Conservation (phyloP, 2,113 vertebrate genomes). For the Osmerus eperlanus region DNA sequence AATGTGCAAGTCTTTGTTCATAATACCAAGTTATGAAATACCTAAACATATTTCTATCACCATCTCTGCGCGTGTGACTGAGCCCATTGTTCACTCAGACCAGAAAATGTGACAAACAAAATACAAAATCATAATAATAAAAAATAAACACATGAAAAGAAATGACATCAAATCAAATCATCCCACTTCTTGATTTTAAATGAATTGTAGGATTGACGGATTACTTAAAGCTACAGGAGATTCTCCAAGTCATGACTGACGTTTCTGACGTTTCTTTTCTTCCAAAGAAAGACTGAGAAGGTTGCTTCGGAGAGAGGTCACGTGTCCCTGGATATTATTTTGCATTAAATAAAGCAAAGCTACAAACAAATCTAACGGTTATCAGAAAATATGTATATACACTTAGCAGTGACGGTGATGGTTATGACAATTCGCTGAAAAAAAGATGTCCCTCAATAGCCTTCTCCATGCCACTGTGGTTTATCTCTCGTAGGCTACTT, state of each 20-base stretch:
- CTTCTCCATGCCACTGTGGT: conserved; percentile 72
- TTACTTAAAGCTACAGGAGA: conserved; percentile 90
- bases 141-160: conserved; percentile 54
- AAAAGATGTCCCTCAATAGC: conserved; percentile 55
- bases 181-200: conserved; percentile 81
- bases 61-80: conserved; percentile 77
- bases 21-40: conserved; percentile 86
- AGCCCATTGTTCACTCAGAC: conserved; percentile 90
- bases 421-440: conserved; percentile 71
- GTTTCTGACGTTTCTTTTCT: conserved; percentile 70
- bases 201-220: conserved; percentile 68
- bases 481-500: conserved; percentile 73
- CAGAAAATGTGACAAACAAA: conserved; percentile 80
- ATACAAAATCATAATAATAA: conserved; percentile 55
- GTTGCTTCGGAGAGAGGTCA: conserved; percentile 82
- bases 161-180: conserved; percentile 70
- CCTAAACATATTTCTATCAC: conserved; percentile 92
- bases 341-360: conserved; percentile 75
- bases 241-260: conserved; percentile 73
- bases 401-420: conserved; percentile 81
- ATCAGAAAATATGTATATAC: conserved; percentile 87
- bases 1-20: conserved; percentile 95
- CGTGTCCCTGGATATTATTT: conserved; percentile 88
- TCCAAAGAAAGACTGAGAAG: conserved; percentile 80
- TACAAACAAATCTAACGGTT: conserved; percentile 84